phyloP scores from a whole-genome alignment of 2,797 vertebrate genomes.

The Enteromius thamalakanensis region DNA sequence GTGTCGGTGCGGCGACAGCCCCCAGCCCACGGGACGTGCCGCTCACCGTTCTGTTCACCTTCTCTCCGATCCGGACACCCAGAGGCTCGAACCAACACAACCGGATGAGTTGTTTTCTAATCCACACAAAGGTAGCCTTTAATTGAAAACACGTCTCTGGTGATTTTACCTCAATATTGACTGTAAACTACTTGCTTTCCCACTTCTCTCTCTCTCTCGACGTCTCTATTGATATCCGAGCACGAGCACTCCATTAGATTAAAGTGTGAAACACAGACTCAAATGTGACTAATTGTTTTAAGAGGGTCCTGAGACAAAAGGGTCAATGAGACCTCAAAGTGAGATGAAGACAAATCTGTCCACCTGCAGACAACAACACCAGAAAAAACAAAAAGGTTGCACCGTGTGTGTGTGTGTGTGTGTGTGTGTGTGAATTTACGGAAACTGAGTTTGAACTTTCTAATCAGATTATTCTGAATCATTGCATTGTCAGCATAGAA shows the following conservation, averaged over 20 bases:
- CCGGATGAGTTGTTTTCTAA: slow-evolving; percentile 46
- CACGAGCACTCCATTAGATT: slow-evolving; percentile 35
- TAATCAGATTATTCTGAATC: slow-evolving; percentile 50
- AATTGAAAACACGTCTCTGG: slow-evolving; percentile 47
- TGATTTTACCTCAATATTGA: slow-evolving; percentile 42
- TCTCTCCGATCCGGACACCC: slow-evolving; percentile 27
- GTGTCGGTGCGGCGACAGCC: slow-evolving; percentile 17
- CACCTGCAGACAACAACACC: not conserved
- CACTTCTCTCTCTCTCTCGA: slow-evolving; percentile 24
- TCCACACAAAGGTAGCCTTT: slow-evolving; percentile 41
- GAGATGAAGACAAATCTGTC: slow-evolving; percentile 35
- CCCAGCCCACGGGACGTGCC: not conserved
- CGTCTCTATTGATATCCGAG: slow-evolving; percentile 39
- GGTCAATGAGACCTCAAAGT: slow-evolving; percentile 28
- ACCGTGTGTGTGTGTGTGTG: not conserved
- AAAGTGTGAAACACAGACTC: slow-evolving; percentile 37
- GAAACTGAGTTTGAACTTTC: slow-evolving; percentile 26
- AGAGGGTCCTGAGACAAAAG: slow-evolving; percentile 35
- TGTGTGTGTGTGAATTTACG: not conserved
- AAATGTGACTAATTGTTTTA: slow-evolving; percentile 45
- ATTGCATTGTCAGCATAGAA: slow-evolving; percentile 47
- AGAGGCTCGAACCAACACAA: slow-evolving; percentile 39
- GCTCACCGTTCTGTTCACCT: slow-evolving; percentile 2
- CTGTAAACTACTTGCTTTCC: slow-evolving; percentile 36
- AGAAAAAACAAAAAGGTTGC: not conserved